phyloP scores from a whole-genome alignment of 2,113 vertebrate genomes.

The Dinomys branickii region DNA sequence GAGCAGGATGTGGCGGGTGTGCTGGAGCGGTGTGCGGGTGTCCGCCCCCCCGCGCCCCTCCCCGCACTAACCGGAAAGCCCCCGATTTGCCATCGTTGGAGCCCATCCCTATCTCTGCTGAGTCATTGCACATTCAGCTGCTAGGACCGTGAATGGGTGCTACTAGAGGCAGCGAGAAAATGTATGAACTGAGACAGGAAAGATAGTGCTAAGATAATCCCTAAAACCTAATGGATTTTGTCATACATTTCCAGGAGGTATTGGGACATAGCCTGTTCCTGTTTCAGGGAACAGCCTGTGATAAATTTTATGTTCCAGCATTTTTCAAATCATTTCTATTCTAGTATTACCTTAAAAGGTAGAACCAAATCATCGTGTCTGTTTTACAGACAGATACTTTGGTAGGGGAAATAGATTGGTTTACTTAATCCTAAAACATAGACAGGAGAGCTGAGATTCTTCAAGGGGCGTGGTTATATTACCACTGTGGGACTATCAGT shows the following conservation, averaged over 20 bases:
- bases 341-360: slow-evolving; percentile 15
- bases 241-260: not conserved
- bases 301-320: not conserved
- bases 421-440: not conserved
- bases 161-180: not conserved
- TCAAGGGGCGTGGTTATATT: not conserved
- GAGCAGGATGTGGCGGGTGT: not conserved
- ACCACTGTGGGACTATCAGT: not conserved
- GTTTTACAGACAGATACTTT: not conserved
- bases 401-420: not conserved
- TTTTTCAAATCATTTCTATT: not conserved
- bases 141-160: slow-evolving; percentile 17
- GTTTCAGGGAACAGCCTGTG: not conserved
- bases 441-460: not conserved
- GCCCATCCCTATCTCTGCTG: slow-evolving; percentile 70
- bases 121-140: slow-evolving; percentile 64
- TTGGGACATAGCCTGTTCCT: not conserved
- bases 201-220: not conserved
- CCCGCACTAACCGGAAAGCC: not conserved
- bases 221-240: not conserved
- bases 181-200: not conserved
- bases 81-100: not conserved
- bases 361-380: not conserved
- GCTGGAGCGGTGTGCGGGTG: not conserved
- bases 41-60: not conserved